Conservation (phyloP, 1,140 invertebrate species). For the Periplaneta americana region DNA sequence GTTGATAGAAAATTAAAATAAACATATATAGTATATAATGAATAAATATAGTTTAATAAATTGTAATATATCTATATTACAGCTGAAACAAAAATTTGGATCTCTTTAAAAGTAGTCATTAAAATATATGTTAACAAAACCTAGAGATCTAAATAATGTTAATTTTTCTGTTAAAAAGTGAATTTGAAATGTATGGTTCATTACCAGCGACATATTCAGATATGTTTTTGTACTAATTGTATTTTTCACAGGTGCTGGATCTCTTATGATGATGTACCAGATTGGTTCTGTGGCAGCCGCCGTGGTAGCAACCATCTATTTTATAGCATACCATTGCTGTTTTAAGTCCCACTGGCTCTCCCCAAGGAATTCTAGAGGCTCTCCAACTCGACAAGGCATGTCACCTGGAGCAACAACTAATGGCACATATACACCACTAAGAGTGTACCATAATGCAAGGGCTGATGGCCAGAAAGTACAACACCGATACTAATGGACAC, state of each 20-base stretch:
- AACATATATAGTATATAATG: too few relatives aligned
- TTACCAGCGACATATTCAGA: too few relatives aligned
- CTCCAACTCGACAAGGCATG: neutral
- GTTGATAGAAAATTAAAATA: too few relatives aligned
- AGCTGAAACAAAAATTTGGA: too few relatives aligned
- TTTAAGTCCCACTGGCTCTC: slow-evolving; percentile 62
- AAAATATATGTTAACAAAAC: too few relatives aligned
- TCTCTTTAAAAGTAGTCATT: too few relatives aligned
- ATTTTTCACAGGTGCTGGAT: neutral
- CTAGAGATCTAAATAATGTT: too few relatives aligned
- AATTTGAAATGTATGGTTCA: too few relatives aligned
- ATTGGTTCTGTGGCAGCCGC: slow-evolving; percentile 56
- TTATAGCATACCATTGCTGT: slow-evolving; percentile 61
- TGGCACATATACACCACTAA: slow-evolving; percentile 66
- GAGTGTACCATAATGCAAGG: slow-evolving; percentile 70
- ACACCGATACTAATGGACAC: slow-evolving; percentile 73
- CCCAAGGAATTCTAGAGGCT: slow-evolving; percentile 30
- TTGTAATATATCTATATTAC: too few relatives aligned
- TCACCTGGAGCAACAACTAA: slow-evolving; percentile 56
- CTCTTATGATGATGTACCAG: slow-evolving; percentile 42
- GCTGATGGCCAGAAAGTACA: slow-evolving; percentile 57
- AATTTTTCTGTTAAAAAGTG: too few relatives aligned
- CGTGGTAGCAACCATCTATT: slow-evolving; percentile 55
- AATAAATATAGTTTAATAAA: too few relatives aligned
- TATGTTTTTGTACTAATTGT: neutral